Conservation (phyloP, 2,797 vertebrate species). For the Myotis findleyi region DNA sequence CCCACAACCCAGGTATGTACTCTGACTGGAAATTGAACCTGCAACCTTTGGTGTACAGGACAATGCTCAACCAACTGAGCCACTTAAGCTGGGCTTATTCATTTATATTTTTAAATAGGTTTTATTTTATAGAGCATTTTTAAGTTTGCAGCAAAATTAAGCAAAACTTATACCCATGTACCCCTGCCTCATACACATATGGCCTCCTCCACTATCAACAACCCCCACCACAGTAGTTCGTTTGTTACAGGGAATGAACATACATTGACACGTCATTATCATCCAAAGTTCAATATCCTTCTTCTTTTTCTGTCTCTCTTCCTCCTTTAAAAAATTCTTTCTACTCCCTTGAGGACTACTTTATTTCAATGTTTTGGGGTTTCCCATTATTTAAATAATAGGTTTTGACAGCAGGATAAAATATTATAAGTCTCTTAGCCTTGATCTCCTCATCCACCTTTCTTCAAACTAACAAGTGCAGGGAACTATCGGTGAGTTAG, state of each 20-base stretch:
- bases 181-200: fast-evolving
- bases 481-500: constrained; percentile 1
- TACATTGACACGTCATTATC: background rate
- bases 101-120: background rate
- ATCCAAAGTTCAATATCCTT: background rate
- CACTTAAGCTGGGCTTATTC: background rate
- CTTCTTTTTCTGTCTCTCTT: background rate
- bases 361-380: constrained; percentile 52
- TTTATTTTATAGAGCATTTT: background rate
- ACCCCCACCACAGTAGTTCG: background rate
- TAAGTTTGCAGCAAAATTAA: background rate
- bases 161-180: background rate
- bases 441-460: constrained; percentile 39
- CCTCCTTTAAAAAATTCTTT: background rate
- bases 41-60: background rate
- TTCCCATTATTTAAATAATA: constrained; percentile 51
- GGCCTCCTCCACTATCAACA: background rate
- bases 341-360: background rate
- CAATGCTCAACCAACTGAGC: background rate
- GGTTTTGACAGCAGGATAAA: constrained; percentile 45
- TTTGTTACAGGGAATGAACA: background rate
- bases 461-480: constrained; percentile 25
- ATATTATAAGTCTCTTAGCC: background rate
- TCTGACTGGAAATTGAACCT: background rate
- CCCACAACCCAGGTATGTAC: background rate